phyloP scores from a whole-genome alignment of 2,113 vertebrate species.

The Sceloporus tristichus region DNA sequence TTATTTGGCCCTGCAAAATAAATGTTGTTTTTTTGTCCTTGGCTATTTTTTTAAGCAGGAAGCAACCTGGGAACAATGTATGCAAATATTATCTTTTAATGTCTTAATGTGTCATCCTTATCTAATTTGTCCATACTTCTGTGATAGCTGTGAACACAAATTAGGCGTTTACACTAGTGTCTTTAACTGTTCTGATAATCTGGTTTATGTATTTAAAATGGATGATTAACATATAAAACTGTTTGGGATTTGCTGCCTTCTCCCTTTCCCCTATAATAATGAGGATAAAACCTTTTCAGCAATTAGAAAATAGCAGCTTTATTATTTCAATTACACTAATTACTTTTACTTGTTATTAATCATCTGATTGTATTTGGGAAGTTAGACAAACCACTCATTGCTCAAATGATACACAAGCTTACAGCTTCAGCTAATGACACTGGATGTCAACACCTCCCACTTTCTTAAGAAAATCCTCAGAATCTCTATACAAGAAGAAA shows the following conservation, averaged over 20 bases:
- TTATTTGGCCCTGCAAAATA: constrained; percentile 8
- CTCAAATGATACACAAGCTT: constrained; percentile 43
- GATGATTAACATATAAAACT: constrained; percentile 2
- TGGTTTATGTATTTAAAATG: constrained; percentile 37
- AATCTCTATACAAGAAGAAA: constrained; percentile 50
- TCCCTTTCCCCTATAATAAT: constrained; percentile 32
- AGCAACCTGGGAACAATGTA: background rate
- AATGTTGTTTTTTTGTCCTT: background rate
- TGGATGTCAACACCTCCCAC: constrained; percentile 53
- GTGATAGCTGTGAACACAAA: constrained; percentile 45
- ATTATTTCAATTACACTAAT: constrained; percentile 58
- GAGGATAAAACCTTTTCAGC: constrained; percentile 35
- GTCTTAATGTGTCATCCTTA: constrained; percentile 19
- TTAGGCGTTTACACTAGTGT: constrained; percentile 44
- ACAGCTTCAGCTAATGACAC: constrained; percentile 53
- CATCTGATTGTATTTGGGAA: constrained; percentile 51
- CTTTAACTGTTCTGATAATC: constrained; percentile 19
- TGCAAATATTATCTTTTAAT: constrained; percentile 30
- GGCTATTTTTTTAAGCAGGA: background rate
- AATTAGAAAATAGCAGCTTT: constrained; percentile 42
- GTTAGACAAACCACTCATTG: constrained; percentile 43
- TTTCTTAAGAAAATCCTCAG: constrained; percentile 21
- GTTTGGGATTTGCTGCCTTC: background rate
- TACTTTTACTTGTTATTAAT: constrained; percentile 51
- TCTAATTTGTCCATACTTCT: constrained; percentile 51